Base-by-base conservation (phyloP, 2,797 vertebrate species). In the Intellagama lesueurii region DNA sequence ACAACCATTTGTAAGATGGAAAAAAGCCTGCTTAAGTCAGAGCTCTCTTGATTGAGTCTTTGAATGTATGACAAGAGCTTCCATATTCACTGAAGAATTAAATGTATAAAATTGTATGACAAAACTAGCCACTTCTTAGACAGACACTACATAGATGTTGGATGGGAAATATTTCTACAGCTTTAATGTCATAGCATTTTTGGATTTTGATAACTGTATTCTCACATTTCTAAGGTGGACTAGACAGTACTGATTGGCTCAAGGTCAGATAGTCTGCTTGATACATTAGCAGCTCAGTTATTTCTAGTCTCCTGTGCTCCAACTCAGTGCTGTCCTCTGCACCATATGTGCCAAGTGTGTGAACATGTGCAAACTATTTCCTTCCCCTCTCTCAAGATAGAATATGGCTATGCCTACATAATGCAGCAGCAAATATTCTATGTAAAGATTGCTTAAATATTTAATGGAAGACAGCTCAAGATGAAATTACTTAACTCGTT, bases 391-490 rank as follows among this genome's bases (percentile, higher is more conserved):
- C 75, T 40, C 35, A 5, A 78, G 26, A n/a, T 17, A 40, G 66
- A n/a, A 30, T 40, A 76, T 22, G 40, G 35, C 40, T 44, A 76
- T 76, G 35, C 73, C 73, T 76, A 76, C 52, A 56, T 14, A 56
- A 56, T 56, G 52, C 52, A 56, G 52, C 14, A 56, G 12, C 52
- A 56, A 14, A 56, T 14, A 56, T 16, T 11, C 73, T 44, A 44
- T 22, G 40, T 76, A 24, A 76, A 22, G 73, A 3, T 49, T 32
- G n/a, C 24, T n/a, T 64, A 76, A 84, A 69, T 78, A 84, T 78
- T 89, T 89, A 89, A 75, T 30, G 5, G 16, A 32, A 76, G 32
- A 69, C 32, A 78, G 66, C 52, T 24, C 64, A 85, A 85, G 83
- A 30, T 69, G 19, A 84, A 9, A 22, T 69, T 81, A 85, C 44